Evolutionary conservation across 2,113 vertebrate species (phyloP).

Genomic region (Meleagris gallopavo): DNA sequence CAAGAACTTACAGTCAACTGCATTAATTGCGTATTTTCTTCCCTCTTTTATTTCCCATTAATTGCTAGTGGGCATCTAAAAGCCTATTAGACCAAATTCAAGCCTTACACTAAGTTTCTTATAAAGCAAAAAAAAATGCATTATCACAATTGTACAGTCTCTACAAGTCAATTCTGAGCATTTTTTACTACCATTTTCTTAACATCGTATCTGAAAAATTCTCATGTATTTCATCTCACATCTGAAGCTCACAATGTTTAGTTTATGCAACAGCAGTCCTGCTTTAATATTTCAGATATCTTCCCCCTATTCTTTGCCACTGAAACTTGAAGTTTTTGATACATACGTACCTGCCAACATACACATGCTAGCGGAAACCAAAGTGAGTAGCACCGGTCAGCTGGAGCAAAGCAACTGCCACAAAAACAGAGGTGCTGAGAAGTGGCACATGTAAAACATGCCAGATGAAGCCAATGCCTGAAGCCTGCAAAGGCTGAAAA

Average conservation of each 20-base stretch:
- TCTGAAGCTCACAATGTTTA: neutral
- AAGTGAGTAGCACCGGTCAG: neutral
- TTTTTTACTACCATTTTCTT: neutral
- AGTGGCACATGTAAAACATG: neutral
- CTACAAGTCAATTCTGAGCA: neutral
- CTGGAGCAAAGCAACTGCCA: neutral
- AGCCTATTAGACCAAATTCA: neutral
- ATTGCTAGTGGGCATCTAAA: neutral
- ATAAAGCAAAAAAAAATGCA: neutral
- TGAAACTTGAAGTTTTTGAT: neutral
- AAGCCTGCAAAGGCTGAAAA: accelerated
- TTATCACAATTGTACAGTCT: neutral
- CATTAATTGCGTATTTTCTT: neutral
- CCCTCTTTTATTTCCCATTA: neutral
- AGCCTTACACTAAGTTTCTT: neutral
- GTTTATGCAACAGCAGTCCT: neutral
- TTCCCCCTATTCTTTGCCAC: neutral
- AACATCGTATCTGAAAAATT: neutral
- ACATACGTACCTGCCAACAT: neutral
- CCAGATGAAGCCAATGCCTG: neutral
- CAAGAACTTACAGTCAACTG: neutral
- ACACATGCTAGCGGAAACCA: neutral
- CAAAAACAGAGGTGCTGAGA: neutral
- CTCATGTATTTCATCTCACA: neutral
- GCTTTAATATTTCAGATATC: neutral